These are phyloP conservation scores for Daboia siamensis DNA, from an alignment of 2,113 vertebrate genomes.

Conservation along the genomic window DNA sequence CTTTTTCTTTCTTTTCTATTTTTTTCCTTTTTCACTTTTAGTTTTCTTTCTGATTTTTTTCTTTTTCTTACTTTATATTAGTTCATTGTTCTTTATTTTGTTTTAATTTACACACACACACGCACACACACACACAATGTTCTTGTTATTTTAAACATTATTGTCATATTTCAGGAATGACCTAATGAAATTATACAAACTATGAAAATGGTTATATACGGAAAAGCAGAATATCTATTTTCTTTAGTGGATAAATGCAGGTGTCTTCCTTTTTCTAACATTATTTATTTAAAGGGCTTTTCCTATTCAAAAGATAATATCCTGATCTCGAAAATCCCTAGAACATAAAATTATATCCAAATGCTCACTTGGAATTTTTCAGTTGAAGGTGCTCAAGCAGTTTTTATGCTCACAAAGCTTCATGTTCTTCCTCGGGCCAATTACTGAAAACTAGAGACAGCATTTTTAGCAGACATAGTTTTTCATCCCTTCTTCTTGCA, in stretches of 20 bases:
- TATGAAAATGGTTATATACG: not conserved
- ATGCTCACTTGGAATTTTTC: not conserved
- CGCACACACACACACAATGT: too few relatives aligned
- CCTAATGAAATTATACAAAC: not conserved
- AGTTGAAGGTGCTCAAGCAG: not conserved
- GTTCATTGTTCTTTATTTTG: too few relatives aligned
- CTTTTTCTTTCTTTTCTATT: not conserved
- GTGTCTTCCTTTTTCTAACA: not conserved
- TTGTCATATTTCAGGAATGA: not conserved
- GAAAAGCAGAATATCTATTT: not conserved
- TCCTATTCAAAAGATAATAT: not conserved
- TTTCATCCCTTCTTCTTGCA: not conserved
- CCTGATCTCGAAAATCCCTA: not conserved
- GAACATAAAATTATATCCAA: slow-evolving; percentile 12
- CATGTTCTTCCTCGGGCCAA: not conserved
- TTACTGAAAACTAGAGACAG: not conserved
- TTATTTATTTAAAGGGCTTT: not conserved
- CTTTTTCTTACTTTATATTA: not conserved
- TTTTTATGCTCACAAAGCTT: not conserved
- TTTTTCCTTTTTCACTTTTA: not conserved
- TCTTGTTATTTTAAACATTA: not conserved
- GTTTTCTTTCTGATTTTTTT: not conserved
- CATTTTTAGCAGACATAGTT: not conserved
- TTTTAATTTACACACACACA: too few relatives aligned
- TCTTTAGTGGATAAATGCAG: not conserved